Base-by-base conservation (phyloP, 2,888 invertebrate species). In the Ochropleura leucogaster region DNA sequence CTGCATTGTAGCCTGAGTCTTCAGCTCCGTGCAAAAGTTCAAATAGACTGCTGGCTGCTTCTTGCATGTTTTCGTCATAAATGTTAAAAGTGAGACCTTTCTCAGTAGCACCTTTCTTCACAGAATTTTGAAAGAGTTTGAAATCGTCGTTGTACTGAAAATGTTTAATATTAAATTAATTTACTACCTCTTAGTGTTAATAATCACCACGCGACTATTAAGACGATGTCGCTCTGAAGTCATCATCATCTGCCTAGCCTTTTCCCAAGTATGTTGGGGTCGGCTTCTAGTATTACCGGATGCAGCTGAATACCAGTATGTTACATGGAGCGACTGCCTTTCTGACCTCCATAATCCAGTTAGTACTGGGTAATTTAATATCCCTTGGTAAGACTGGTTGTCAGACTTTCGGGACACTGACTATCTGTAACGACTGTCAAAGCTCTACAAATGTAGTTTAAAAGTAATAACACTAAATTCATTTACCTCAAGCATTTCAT, bases 31-130 rank as follows among this genome's bases (percentile, higher is more conserved):
- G 92, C n/a, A 97, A 89, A 10, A 96, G 84, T 53, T 95, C 93
- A 84, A 96, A 97, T 46, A 97, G 87, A 46, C 93, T 91, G 67
- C 96, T 90, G 7, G 95, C 93, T 70, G 97, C 95, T 82, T 95
- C 92, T 86, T 96, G 93, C 89, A 96, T 95, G 57, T 94, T 92
- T 69, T 95, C 94, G 80, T 97, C 94, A 79, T 96, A 96, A 60
- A 97, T 91, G 77, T 94, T 96, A 87, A 97, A 97, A 46, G 94
- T 95, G 40, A 95, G 89, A 9, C 94, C 94, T 85, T 92, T 94
- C 51, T 85, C 86, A 8, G 92, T 91, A 20, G 86, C 83, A 14
- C 94, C 94, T 74, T 90, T 92, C 70, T 91, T 87, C 0, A 94
- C 77, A 64, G 91, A 90, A 10, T 83, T 80, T 12, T 87, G 87